These are phyloP conservation scores for Limulus polyphemus DNA, from an alignment of 2,888 invertebrate genomes.

Conservation along the genomic window DNA sequence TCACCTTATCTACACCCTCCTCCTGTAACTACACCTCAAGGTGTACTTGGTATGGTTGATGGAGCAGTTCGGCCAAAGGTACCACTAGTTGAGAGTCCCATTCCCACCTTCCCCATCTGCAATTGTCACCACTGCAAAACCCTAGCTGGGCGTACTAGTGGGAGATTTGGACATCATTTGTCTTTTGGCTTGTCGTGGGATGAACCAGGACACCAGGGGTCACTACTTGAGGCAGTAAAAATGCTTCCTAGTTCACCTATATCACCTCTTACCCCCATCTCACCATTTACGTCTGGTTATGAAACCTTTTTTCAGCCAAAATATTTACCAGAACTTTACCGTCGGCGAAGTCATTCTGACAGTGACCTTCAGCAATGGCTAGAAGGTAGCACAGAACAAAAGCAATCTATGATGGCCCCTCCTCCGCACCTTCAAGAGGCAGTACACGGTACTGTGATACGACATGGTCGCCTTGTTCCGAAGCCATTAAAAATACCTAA, in stretches of 20 bases:
- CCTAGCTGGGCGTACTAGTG: constrained; percentile 9
- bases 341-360: constrained; percentile 52
- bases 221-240: neutral
- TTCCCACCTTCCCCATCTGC: constrained; percentile 17
- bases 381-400: constrained; percentile 27
- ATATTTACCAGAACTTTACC: constrained; percentile 47
- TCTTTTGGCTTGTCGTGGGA: no score
- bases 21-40: no score
- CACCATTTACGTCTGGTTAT: constrained; percentile 8
- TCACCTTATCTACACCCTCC: no score
- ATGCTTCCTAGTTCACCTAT: constrained; percentile 7
- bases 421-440: constrained; percentile 25
- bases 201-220: neutral
- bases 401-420: constrained; percentile 9
- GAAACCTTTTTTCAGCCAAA: constrained; percentile 24
- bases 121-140: constrained; percentile 19
- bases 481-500: constrained; percentile 34
- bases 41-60: no score
- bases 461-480: constrained; percentile 30
- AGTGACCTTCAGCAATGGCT: constrained; percentile 49
- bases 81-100: no score
- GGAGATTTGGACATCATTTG: neutral
- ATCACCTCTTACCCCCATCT: constrained; percentile 24
- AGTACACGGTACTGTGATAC: constrained; percentile 24
- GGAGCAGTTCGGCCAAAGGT: no score